These are phyloP conservation scores for Heterodera filipjevi DNA, from an alignment of 2,888 invertebrate species.

Conservation along the genomic window DNA sequence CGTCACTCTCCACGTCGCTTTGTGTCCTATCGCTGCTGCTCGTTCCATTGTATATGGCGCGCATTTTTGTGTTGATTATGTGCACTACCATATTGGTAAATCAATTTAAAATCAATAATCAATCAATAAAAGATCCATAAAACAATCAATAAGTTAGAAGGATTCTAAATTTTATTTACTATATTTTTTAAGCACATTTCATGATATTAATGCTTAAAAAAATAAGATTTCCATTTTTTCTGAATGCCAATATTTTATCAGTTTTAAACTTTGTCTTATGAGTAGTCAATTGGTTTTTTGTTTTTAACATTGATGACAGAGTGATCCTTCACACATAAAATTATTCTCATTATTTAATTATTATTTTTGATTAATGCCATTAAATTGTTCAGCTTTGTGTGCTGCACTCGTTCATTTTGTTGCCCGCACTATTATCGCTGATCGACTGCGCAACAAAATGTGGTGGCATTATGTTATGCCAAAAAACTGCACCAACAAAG, in stretches of 20 bases:
- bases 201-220: too few relatives aligned
- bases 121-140: too few relatives aligned
- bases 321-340: too few relatives aligned
- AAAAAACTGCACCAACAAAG: background rate
- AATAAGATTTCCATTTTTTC: too few relatives aligned
- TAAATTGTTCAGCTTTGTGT: slow-evolving; percentile 43
- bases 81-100: slow-evolving; percentile 51
- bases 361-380: too few relatives aligned
- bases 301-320: too few relatives aligned
- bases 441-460: slow-evolving; percentile 26
- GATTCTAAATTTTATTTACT: background rate
- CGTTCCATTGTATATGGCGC: slow-evolving; percentile 60
- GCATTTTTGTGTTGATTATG: slow-evolving; percentile 40
- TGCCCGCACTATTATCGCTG: slow-evolving; percentile 43
- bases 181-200: too few relatives aligned
- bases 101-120: background rate
- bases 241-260: too few relatives aligned
- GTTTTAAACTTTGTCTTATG: too few relatives aligned
- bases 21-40: slow-evolving; percentile 59
- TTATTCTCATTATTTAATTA: too few relatives aligned
- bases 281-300: too few relatives aligned
- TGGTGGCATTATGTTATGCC: background rate
- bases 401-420: slow-evolving; percentile 55
- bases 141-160: background rate
- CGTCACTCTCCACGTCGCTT: slow-evolving; percentile 55